Conservation (phyloP, 2,113 vertebrate genomes). For the Nothoprocta pentlandii region DNA sequence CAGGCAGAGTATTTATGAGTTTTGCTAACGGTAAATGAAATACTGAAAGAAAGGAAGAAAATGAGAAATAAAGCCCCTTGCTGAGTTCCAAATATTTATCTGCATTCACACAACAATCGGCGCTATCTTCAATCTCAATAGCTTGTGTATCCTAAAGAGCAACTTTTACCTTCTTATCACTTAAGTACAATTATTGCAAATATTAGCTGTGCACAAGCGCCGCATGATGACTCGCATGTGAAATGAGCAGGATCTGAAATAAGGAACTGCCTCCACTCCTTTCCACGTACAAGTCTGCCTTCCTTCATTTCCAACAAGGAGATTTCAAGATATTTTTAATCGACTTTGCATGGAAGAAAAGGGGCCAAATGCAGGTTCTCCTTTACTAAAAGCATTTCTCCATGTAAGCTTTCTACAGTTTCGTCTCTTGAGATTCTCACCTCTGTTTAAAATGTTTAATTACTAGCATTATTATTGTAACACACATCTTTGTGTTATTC, state of each 20-base stretch:
- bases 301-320: neutral
- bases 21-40: neutral
- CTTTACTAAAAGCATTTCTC: neutral
- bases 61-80: neutral
- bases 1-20: neutral
- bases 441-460: neutral
- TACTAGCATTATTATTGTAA: neutral
- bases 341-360: neutral
- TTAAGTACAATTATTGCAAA: neutral
- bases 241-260: neutral
- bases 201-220: neutral
- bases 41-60: neutral
- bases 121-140: neutral
- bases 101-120: neutral
- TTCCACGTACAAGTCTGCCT: neutral
- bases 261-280: neutral
- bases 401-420: neutral
- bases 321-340: neutral
- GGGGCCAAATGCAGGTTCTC: neutral
- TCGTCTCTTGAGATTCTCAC: neutral
- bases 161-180: neutral
- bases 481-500: too few species aligned
- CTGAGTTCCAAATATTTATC: neutral
- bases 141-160: fast-evolving
- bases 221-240: neutral